Evolutionary conservation across 2,888 invertebrate genomes (phyloP), one percentile per base, ranked within the genome.

Genomic region (Automeris io): DNA sequence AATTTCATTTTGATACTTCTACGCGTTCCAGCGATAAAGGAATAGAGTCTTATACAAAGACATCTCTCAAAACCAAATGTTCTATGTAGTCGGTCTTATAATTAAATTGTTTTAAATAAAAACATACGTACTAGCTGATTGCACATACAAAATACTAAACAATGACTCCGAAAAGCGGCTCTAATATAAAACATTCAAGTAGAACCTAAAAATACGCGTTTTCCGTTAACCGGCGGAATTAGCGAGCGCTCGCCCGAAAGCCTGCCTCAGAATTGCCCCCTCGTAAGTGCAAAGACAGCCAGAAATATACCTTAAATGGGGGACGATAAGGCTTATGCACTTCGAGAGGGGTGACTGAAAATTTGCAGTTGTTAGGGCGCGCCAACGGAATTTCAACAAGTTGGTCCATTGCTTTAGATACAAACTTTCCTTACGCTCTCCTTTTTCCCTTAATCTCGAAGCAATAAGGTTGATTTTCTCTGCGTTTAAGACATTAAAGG

Each of bases 301-400:
- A 42, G 74, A 74, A 70, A 60, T 54, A 50, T 52, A 57, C 70
- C 61, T 60, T 68, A 74, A 50, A 35, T 37, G 51, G 32, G 36
- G 12, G 41, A 41, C 43, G n/a, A 64, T 62, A 80, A 65, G 64
- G 62, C 49, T 58, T 58, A 62, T 54, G 46, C 37, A 42, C 46
- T 48, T 52, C 57, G 39, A 45, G 42, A 43, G 46, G 45, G 45
- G 54, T 45, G 58, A 54, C 63, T 59, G 63, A 71, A 77, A 70
- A 73, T 69, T 75, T 75, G 68, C 67, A 58, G 66, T 61, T 55
- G 67, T 66, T 61, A 63, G 67, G 62, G 75, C 61, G 81, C 80
- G 78, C 60, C 70, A 71, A 60, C 71, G 78, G 83, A 85, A 85
- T 85, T 83, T 81, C 83, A 85, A 83, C 83, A 83, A 85, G 83